Percentiles rank a stretch among this genome's conserved stretches.
Conservation (phyloP, 2,113 vertebrate genomes). For the Malaclemys terrapin region DNA sequence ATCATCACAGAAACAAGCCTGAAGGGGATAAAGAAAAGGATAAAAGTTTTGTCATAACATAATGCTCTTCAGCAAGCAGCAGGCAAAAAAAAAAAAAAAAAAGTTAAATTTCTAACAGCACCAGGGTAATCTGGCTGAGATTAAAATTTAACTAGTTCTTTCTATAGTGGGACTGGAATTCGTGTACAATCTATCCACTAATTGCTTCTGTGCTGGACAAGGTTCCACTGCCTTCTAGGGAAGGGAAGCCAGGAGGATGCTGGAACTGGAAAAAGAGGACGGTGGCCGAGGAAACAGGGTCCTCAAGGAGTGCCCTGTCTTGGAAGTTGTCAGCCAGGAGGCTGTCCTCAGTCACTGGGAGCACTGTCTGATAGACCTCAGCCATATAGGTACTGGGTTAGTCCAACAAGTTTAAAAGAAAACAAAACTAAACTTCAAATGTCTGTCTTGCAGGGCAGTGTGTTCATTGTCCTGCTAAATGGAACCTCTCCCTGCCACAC, state of each 20-base stretch:
- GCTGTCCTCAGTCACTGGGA: not conserved
- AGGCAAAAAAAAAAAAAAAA: not conserved
- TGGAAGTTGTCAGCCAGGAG: not conserved
- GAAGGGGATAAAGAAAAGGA: conserved; percentile 18
- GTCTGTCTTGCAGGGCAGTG: not conserved
- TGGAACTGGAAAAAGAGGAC: not conserved
- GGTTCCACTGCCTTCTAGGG: not conserved
- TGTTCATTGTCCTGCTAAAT: not conserved
- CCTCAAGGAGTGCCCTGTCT: not conserved
- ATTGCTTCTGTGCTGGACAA: not conserved
- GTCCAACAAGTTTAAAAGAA: not conserved
- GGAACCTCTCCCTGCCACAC: not conserved
- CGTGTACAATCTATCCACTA: not conserved
- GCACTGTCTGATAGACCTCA: not conserved
- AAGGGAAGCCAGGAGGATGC: not conserved
- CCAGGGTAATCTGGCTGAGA: not conserved
- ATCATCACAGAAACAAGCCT: conserved; percentile 98
- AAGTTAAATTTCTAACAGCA: not conserved
- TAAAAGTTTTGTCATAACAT: not conserved
- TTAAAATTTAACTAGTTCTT: conserved; percentile 38
- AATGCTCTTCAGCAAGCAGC: not conserved
- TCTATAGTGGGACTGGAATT: not conserved
- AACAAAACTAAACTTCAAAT: not conserved
- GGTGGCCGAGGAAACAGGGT: not conserved
- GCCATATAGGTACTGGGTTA: not conserved